Conservation (phyloP, 1,140 invertebrate species). For the Dreissena rostriformis region DNA sequence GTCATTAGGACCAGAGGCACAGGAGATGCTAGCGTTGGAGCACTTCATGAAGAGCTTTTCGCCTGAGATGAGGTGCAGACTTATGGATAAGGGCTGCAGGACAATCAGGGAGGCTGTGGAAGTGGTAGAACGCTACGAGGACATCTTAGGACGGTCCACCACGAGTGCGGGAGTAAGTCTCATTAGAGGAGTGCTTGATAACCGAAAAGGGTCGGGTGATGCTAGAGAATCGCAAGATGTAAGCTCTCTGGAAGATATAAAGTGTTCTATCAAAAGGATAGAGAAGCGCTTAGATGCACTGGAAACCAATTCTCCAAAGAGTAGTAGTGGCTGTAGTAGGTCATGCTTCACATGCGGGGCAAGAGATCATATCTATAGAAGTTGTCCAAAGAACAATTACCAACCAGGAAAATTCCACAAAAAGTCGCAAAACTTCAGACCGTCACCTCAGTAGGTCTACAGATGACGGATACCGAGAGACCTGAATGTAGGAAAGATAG, state of each 20-base stretch:
- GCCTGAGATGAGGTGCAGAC: conserved; percentile 28
- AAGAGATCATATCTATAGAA: background rate
- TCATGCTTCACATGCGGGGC: conserved; percentile 14
- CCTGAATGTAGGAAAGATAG: background rate
- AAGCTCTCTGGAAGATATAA: too few relatives aligned
- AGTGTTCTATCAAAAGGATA: too few relatives aligned
- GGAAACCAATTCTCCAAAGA: background rate
- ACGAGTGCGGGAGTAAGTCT: conserved; percentile 51
- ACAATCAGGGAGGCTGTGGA: conserved; percentile 33
- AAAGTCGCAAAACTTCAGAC: conserved; percentile 19
- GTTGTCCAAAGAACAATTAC: too few relatives aligned
- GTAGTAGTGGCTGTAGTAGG: too few relatives aligned
- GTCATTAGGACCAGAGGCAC: conserved; percentile 2
- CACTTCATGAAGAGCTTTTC: conserved; percentile 24
- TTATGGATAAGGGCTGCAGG: conserved; percentile 25
- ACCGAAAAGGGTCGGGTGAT: too few relatives aligned
- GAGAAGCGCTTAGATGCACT: conserved; percentile 10
- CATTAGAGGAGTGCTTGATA: too few relatives aligned
- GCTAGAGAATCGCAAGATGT: too few relatives aligned
- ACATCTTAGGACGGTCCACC: conserved; percentile 50
- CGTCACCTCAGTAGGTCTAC: conserved; percentile 17
- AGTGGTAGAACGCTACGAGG: conserved; percentile 36
- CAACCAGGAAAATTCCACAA: too few relatives aligned
- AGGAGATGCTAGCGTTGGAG: conserved; percentile 21
- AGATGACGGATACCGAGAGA: conserved; percentile 11